Conservation (phyloP, 92 coral and sea anemone genomes). For the Paramuricea clavata region DNA sequence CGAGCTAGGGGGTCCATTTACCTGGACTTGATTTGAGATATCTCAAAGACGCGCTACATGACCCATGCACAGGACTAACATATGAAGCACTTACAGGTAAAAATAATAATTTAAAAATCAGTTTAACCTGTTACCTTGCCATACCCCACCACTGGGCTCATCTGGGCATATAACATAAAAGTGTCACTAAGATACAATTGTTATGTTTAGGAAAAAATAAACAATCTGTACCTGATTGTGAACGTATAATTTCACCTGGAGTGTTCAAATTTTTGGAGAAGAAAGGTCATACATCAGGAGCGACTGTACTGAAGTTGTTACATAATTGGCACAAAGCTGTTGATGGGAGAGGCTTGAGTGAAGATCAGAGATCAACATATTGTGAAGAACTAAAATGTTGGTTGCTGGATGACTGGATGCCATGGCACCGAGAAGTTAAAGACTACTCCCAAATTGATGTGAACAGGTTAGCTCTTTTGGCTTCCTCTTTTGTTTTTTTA, state of each 20-base stretch:
- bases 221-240: neutral
- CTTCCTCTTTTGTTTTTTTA: too few relatives aligned
- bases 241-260: neutral
- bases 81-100: slow-evolving; percentile 81
- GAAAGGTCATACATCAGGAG: slow-evolving; percentile 52
- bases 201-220: neutral
- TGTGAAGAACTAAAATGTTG: slow-evolving; percentile 65
- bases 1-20: slow-evolving; percentile 68
- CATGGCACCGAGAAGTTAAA: neutral
- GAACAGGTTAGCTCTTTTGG: slow-evolving; percentile 1
- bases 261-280: neutral
- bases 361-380: slow-evolving; percentile 52
- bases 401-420: slow-evolving; percentile 74
- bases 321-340: slow-evolving; percentile 86
- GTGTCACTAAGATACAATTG: neutral
- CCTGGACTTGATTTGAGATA: slow-evolving; percentile 59
- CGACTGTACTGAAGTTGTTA: slow-evolving; percentile 52
- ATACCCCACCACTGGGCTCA: too few relatives aligned
- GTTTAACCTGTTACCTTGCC: too few relatives aligned
- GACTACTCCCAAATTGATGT: neutral
- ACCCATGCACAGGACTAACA: slow-evolving; percentile 73
- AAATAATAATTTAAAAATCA: too few relatives aligned
- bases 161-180: too few relatives aligned
- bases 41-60: slow-evolving; percentile 67
- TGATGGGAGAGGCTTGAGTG: slow-evolving; percentile 78